These are phyloP conservation scores for Babyrousa celebensis DNA, from an alignment of 2,797 vertebrate species.

Conservation along the genomic window DNA sequence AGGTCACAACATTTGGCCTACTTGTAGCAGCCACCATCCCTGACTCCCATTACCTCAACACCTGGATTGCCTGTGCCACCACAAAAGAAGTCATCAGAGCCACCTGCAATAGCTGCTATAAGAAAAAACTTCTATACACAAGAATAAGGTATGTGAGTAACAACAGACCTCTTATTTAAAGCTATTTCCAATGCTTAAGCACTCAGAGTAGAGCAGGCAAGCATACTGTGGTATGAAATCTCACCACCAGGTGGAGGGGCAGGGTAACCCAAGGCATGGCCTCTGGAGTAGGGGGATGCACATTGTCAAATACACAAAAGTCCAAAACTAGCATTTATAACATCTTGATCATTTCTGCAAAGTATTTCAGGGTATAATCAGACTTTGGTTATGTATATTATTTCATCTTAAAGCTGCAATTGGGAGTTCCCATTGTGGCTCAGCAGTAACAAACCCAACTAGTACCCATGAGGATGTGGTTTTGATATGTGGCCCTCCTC, in stretches of 20 bases:
- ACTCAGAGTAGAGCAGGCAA: constrained; percentile 47
- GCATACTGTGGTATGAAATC: constrained; percentile 1
- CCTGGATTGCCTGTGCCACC: constrained; percentile 45
- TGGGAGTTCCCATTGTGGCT: too few relatives aligned
- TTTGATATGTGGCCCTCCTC: too few relatives aligned
- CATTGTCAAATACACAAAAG: not conserved
- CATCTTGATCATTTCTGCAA: constrained; percentile 20
- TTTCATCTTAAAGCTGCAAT: constrained; percentile 54
- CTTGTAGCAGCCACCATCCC: constrained; percentile 22
- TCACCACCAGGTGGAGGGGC: not conserved
- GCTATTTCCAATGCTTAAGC: constrained; percentile 7
- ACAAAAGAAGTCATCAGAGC: constrained; percentile 46
- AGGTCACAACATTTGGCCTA: constrained; percentile 69
- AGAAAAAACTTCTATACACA: constrained; percentile 34
- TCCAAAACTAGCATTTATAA: not conserved
- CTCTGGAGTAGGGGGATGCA: not conserved
- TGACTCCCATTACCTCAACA: constrained; percentile 3
- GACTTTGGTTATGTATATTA: constrained; percentile 42
- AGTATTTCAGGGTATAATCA: constrained; percentile 1
- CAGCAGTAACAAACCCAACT: too few relatives aligned
- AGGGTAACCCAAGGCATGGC: constrained; percentile 18
- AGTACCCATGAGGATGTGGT: too few relatives aligned
- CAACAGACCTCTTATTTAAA: constrained; percentile 18
- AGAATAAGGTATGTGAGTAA: constrained; percentile 39
- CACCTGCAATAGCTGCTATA: constrained; percentile 12